These are phyloP conservation scores for Piprites chloris DNA, from an alignment of 2,113 vertebrate genomes.

Conservation along the genomic window DNA sequence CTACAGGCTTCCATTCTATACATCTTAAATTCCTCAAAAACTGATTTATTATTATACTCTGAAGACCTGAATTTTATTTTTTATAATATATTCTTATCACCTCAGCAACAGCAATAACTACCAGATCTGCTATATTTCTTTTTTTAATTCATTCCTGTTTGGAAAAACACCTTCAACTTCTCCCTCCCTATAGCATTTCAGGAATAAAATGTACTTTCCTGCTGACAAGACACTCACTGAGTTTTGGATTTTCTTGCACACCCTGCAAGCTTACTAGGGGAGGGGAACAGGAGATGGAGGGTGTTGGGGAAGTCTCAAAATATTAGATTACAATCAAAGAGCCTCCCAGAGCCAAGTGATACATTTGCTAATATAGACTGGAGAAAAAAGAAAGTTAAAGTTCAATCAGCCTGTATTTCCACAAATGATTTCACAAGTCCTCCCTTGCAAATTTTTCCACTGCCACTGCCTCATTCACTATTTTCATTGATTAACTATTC, in stretches of 20 bases:
- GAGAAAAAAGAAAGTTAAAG: background rate
- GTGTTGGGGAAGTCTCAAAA: background rate
- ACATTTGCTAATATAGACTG: background rate
- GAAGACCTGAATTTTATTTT: background rate
- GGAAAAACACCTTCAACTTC: background rate
- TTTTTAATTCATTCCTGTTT: background rate
- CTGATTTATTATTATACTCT: background rate
- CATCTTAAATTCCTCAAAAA: background rate
- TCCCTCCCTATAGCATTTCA: background rate
- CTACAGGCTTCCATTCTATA: background rate
- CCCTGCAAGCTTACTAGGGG: background rate
- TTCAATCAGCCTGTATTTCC: background rate
- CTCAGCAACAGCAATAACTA: background rate
- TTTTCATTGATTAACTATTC: background rate
- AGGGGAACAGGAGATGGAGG: accelerated
- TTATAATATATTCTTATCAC: background rate
- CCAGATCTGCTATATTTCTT: background rate
- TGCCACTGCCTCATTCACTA: background rate
- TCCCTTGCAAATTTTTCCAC: background rate
- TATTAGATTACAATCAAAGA: background rate
- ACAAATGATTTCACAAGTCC: background rate
- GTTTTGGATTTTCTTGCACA: background rate
- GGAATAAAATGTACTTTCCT: background rate
- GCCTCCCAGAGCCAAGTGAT: background rate
- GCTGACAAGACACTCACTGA: background rate